These are phyloP conservation scores for Nymphalis c-album DNA, from an alignment of 2,888 invertebrate species.

Conservation along the genomic window DNA sequence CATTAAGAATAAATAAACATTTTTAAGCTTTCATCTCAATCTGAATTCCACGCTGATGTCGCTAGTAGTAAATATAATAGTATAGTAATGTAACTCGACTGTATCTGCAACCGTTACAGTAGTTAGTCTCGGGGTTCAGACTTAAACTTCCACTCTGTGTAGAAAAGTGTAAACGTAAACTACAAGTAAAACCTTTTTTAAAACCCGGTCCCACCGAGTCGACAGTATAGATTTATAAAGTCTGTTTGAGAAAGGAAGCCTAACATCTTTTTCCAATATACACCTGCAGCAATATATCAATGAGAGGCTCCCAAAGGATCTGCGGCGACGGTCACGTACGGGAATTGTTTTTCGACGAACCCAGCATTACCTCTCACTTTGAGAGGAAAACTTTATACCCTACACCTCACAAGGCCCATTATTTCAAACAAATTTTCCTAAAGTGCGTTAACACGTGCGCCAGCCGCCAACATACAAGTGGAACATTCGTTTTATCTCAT, in stretches of 20 bases:
- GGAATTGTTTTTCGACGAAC: slow-evolving; percentile 68
- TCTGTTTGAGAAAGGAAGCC: slow-evolving; percentile 49
- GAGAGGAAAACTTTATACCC: slow-evolving; percentile 34
- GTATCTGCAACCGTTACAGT: no score
- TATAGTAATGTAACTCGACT: no score
- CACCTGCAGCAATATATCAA: slow-evolving; percentile 63
- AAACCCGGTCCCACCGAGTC: slow-evolving; percentile 9
- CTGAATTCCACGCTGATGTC: no score
- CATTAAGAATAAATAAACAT: no score
- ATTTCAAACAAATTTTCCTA: slow-evolving; percentile 29
- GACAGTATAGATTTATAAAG: slow-evolving; percentile 59
- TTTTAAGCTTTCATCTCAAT: no score
- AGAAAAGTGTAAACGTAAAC: no score
- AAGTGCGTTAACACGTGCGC: slow-evolving; percentile 27
- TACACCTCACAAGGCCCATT: slow-evolving; percentile 33
- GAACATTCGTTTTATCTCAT: background rate
- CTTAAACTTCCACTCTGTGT: no score
- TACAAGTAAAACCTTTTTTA: no score
- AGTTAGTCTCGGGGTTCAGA: no score
- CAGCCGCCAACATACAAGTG: slow-evolving; percentile 14
- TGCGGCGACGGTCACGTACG: slow-evolving; percentile 69
- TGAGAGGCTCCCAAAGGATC: slow-evolving; percentile 57
- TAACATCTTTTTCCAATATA: slow-evolving; percentile 38
- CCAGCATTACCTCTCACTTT: slow-evolving; percentile 55
- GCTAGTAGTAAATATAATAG: no score